A percentile compares a stretch with the other conserved stretches of the same genome.
Evolutionary conservation across 1,140 invertebrate genomes (phyloP).

Genomic region (Sycobia sp.): DNA sequence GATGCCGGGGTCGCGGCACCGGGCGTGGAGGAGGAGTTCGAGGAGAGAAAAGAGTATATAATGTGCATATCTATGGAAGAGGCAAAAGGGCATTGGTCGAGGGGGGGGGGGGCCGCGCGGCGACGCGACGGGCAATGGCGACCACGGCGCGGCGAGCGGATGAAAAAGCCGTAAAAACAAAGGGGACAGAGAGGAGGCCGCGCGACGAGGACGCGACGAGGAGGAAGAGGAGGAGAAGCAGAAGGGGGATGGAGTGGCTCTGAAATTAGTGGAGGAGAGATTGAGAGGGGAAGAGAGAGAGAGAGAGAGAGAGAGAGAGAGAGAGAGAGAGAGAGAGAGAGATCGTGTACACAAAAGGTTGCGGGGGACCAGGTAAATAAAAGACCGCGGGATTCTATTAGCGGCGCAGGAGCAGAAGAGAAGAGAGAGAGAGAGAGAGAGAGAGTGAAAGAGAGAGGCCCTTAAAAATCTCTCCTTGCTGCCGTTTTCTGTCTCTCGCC

Average conservation of each 20-base stretch:
- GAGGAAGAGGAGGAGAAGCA: slow-evolving; percentile 8
- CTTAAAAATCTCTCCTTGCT: slow-evolving; percentile 2
- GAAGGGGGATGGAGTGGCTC: not conserved
- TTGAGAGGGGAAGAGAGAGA: not conserved
- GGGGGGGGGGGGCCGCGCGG: no score
- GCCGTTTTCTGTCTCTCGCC: slow-evolving; percentile 27
- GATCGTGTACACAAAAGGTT: slow-evolving; percentile 22
- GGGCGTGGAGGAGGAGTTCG: no score
- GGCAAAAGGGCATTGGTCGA: no score
- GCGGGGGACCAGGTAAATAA: slow-evolving; percentile 47
- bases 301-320: not conserved
- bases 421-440: not conserved
- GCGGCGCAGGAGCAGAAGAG: slow-evolving; percentile 24
- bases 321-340: no score
- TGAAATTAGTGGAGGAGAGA: slow-evolving; percentile 45
- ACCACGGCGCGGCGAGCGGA: no score
- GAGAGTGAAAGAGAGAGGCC: slow-evolving; percentile 9
- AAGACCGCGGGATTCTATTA: slow-evolving; percentile 52
- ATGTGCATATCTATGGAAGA: no score
- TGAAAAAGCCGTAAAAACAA: no score
- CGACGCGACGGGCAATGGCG: no score
- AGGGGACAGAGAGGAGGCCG: not conserved
- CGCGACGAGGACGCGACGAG: not conserved
- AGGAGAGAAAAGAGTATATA: no score
- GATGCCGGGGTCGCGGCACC: no score